phyloP scores from a whole-genome alignment of 1,140 invertebrate genomes.

The Parasteatoda tepidariorum region DNA sequence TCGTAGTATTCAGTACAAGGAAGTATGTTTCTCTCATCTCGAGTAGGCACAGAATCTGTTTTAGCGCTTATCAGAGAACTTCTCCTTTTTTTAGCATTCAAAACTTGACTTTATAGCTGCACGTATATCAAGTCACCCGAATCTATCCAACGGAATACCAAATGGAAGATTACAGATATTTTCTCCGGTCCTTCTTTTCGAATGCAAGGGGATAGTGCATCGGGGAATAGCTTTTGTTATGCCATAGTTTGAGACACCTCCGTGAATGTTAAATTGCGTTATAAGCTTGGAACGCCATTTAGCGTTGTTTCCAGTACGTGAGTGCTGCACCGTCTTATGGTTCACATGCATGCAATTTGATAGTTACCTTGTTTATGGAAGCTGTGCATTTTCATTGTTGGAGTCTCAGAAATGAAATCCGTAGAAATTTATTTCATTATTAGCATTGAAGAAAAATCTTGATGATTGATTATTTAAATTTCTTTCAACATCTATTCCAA shows the following conservation, averaged over 20 bases:
- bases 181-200: neutral
- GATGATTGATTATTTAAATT: no score
- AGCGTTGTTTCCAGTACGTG: conserved; percentile 12
- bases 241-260: neutral
- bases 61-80: conserved; percentile 16
- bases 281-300: conserved; percentile 36
- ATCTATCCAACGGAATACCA: conserved; percentile 31
- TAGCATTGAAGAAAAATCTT: no score
- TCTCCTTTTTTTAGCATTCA: neutral
- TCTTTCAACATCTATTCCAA: no score
- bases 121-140: conserved; percentile 39
- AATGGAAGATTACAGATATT: conserved; percentile 36
- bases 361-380: conserved; percentile 8
- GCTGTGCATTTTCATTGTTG: no score
- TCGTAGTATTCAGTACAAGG: no score
- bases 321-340: neutral
- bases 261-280: conserved; percentile 35
- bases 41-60: conserved; percentile 31
- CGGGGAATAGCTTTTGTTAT: conserved; percentile 38
- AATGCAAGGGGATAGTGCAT: neutral
- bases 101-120: conserved; percentile 27
- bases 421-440: no score
- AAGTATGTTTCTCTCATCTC: no score
- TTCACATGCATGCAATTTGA: neutral
- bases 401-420: no score